phyloP scores from a whole-genome alignment of 1,140 invertebrate species.

The Drosophila guanche region DNA sequence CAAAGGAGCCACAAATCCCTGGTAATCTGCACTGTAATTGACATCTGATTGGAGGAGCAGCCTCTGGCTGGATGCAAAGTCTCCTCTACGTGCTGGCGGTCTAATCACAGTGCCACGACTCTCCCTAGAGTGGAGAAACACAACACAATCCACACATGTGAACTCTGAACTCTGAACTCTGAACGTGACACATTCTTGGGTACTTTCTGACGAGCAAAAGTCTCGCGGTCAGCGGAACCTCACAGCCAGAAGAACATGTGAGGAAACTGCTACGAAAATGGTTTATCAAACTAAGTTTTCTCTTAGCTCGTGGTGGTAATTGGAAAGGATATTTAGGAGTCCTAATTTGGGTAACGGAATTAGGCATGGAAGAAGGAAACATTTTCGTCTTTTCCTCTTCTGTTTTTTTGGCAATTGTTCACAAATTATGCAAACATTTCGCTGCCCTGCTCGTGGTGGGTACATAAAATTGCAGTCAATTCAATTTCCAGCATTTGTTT shows the following conservation, averaged over 20 bases:
- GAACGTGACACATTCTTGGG: constrained; percentile 44
- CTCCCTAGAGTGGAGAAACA: constrained; percentile 18
- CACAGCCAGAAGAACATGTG: neutral
- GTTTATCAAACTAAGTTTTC: neutral
- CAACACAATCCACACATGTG: constrained; percentile 19
- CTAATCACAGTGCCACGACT: constrained; percentile 49
- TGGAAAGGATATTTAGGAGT: no score
- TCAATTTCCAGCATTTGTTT: constrained; percentile 57
- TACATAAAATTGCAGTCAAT: constrained; percentile 59
- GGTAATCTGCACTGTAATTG: constrained; percentile 51
- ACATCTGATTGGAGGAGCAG: constrained; percentile 58
- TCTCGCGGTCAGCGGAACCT: constrained; percentile 41
- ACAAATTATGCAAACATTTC: constrained; percentile 55
- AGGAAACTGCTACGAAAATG: neutral
- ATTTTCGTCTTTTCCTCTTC: neutral
- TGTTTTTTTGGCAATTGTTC: constrained; percentile 41
- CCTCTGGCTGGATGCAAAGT: constrained; percentile 36
- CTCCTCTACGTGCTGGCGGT: constrained; percentile 44
- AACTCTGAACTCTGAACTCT: no score
- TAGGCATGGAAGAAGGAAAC: no score
- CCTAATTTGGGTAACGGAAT: no score
- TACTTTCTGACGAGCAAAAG: constrained; percentile 28
- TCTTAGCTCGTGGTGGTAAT: no score
- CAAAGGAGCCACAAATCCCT: constrained; percentile 30
- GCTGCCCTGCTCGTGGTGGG: constrained; percentile 55